Evolutionary conservation across 2,113 vertebrate species (phyloP).

Genomic region (Semnornis frantzii): DNA sequence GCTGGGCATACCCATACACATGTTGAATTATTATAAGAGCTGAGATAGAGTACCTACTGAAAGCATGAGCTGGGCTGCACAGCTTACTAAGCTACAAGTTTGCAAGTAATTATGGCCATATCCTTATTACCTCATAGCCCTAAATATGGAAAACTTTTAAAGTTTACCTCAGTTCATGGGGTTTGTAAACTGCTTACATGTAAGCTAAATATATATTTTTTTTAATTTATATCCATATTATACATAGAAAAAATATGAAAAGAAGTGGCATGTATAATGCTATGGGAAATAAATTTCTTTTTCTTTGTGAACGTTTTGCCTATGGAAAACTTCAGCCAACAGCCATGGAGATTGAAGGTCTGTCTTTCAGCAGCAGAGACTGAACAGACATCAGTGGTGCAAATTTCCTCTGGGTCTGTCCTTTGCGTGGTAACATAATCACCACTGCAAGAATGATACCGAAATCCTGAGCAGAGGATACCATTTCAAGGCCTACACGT

Average conservation of each 20-base stretch:
- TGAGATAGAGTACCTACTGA: neutral
- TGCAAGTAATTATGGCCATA: neutral
- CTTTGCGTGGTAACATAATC: neutral
- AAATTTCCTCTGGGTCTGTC: neutral
- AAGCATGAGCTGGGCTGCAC: neutral
- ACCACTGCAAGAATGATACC: neutral
- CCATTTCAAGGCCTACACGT: neutral
- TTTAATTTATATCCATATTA: neutral
- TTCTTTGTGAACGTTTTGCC: neutral
- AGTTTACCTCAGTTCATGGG: neutral
- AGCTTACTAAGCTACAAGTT: neutral
- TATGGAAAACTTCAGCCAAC: neutral
- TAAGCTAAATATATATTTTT: neutral
- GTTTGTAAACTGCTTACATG: neutral
- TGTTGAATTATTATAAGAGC: neutral
- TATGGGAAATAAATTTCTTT: neutral
- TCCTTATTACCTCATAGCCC: neutral
- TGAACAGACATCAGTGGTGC: neutral
- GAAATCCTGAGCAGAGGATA: neutral
- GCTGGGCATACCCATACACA: neutral
- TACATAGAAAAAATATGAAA: neutral
- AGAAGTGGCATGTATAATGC: neutral
- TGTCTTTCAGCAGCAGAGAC: neutral
- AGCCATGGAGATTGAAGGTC: neutral
- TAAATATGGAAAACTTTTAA: neutral